Conservation (phyloP, 2,113 vertebrate genomes). For the Sinocyclocheilus maitianheensis region DNA sequence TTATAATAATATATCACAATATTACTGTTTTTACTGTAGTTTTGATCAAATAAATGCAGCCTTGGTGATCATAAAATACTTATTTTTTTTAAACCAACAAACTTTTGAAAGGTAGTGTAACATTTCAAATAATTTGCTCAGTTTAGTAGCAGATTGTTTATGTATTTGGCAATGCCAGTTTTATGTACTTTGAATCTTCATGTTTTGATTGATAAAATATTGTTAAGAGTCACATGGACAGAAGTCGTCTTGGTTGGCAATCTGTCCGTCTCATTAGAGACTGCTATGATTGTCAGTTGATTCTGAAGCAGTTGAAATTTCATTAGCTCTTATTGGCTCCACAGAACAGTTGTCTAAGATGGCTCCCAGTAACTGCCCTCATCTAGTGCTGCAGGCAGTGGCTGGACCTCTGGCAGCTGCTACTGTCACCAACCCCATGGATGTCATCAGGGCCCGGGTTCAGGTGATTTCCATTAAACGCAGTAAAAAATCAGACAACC, state of each 20-base stretch:
- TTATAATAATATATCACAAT: not conserved
- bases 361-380: slow-evolving; percentile 89
- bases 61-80: not conserved
- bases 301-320: not conserved
- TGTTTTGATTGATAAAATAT: not conserved
- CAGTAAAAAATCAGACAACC: not conserved
- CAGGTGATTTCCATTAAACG: slow-evolving; percentile 78
- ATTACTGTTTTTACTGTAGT: not conserved
- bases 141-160: not conserved
- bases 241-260: not conserved
- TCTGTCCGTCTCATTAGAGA: not conserved
- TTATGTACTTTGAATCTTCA: not conserved
- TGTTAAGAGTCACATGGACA: not conserved
- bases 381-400: slow-evolving; percentile 90
- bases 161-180: not conserved
- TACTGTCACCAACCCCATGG: slow-evolving; percentile 97
- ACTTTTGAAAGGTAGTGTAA: not conserved
- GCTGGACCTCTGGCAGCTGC: slow-evolving; percentile 92
- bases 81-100: not conserved
- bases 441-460: slow-evolving; percentile 91
- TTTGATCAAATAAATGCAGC: not conserved
- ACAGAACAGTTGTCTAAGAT: slow-evolving; percentile 88
- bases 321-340: not conserved
- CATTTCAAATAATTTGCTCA: not conserved
- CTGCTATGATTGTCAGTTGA: not conserved